Percentiles rank a stretch among this genome's conserved stretches.
Conservation (phyloP, 2,888 invertebrate species). For the Odontocerum albicorne region DNA sequence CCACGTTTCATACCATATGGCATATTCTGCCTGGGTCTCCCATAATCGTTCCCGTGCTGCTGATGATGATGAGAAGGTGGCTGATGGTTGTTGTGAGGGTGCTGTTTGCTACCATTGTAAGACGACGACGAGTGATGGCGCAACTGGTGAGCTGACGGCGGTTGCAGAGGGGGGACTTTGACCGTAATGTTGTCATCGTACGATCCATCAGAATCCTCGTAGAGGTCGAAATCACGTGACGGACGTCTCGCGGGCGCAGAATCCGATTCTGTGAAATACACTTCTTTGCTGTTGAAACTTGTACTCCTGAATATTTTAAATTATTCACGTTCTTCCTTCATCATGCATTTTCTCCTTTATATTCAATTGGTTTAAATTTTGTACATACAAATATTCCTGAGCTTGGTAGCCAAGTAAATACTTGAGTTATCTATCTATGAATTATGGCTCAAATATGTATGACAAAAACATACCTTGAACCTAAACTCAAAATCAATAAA, state of each 20-base stretch:
- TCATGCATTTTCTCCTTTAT: too few relatives aligned
- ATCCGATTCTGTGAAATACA: neutral
- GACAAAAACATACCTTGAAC: too few relatives aligned
- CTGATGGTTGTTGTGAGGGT: neutral
- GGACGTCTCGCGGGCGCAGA: conserved; percentile 1
- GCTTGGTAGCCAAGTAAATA: too few relatives aligned
- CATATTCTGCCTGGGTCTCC: conserved; percentile 12
- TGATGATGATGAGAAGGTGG: conserved; percentile 7
- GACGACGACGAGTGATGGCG: conserved; percentile 27
- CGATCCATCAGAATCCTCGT: conserved; percentile 57
- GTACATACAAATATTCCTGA: too few relatives aligned
- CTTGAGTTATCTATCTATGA: too few relatives aligned
- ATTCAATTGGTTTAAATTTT: too few relatives aligned
- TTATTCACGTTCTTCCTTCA: too few relatives aligned
- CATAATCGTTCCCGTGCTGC: conserved; percentile 8
- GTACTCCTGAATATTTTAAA: too few relatives aligned
- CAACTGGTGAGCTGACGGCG: conserved; percentile 33
- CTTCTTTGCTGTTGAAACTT: too few relatives aligned
- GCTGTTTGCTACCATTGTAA: conserved; percentile 8
- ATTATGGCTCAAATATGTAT: too few relatives aligned
- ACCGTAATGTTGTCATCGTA: conserved; percentile 62
- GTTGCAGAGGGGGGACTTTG: conserved; percentile 53
- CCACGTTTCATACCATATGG: conserved; percentile 10
- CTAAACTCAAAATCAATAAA: too few relatives aligned
- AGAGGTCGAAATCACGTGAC: conserved; percentile 35